Conservation (phyloP, 2,113 vertebrate genomes). For the Lipophrys pholis region DNA sequence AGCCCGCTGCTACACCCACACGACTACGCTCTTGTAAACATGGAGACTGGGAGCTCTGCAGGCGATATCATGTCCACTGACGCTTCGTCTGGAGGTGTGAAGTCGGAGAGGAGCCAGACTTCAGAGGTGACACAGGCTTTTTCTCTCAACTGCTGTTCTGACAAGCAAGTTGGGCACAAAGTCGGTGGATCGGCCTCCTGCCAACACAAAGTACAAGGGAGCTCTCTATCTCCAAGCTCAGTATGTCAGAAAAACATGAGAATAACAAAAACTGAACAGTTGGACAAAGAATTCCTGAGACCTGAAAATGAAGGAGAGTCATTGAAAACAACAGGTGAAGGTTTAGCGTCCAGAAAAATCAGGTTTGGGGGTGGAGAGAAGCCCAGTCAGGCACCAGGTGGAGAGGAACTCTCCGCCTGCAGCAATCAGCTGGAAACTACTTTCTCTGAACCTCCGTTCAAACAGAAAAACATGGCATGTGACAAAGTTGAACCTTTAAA, state of each 20-base stretch:
- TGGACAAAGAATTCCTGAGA: constrained; percentile 34
- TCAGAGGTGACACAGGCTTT: constrained; percentile 26
- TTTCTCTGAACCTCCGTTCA: constrained; percentile 10
- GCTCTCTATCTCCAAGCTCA: background rate
- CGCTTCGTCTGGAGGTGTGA: constrained; percentile 15
- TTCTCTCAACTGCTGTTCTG: constrained; percentile 15
- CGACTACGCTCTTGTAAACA: constrained; percentile 22
- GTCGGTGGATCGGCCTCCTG: constrained; percentile 19
- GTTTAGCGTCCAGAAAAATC: background rate
- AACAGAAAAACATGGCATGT: constrained; percentile 1
- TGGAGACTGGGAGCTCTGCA: constrained; percentile 4
- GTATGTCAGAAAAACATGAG: constrained; percentile 11
- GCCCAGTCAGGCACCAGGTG: background rate
- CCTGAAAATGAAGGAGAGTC: constrained; percentile 28
- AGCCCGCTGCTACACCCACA: constrained; percentile 18
- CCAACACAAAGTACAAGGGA: constrained; percentile 40
- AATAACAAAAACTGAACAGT: constrained; percentile 15
- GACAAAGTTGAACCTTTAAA: background rate
- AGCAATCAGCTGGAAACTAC: background rate
- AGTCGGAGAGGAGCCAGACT: constrained; percentile 29
- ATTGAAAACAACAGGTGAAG: constrained; percentile 6
- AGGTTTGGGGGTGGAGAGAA: constrained; percentile 12
- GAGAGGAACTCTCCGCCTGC: constrained; percentile 14
- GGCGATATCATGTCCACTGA: constrained; percentile 26
- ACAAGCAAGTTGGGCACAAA: constrained; percentile 21